Conservation (phyloP, 2,797 vertebrate species). For the Synanceia verrucosa region DNA sequence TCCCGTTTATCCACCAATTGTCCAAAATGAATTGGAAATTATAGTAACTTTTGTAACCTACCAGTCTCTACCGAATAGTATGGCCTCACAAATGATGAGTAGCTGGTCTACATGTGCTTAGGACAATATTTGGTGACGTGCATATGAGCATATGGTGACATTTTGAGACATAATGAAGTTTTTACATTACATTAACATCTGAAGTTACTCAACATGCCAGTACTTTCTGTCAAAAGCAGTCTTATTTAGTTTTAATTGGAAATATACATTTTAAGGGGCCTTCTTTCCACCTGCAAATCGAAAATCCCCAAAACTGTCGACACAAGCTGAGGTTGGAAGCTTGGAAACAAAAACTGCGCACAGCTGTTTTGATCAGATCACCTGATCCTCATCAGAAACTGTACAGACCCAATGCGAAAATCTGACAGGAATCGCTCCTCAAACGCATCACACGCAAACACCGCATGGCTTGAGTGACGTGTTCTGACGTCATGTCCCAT, state of each 20-base stretch:
- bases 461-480: slow-evolving; percentile 6
- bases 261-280: too few species aligned
- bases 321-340: not conserved
- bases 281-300: not conserved
- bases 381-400: not conserved
- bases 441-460: not conserved
- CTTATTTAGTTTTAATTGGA: too few species aligned
- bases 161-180: not conserved
- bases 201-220: too few species aligned
- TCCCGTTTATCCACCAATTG: too few species aligned
- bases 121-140: too few species aligned
- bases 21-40: too few species aligned
- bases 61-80: too few species aligned
- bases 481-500: slow-evolving; percentile 32
- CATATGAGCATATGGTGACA: not conserved
- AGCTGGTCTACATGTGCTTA: too few species aligned
- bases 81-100: too few species aligned
- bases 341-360: not conserved
- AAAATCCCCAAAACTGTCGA: not conserved
- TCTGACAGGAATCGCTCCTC: not conserved
- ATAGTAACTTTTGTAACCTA: too few species aligned
- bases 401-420: too few species aligned
- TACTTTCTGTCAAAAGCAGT: too few species aligned
- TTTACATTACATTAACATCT: not conserved
- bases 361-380: not conserved